Evolutionary conservation across 2,113 vertebrate species (phyloP), one percentile per base, ranked within the genome.

Genomic region (Ariopsis seemanni): DNA sequence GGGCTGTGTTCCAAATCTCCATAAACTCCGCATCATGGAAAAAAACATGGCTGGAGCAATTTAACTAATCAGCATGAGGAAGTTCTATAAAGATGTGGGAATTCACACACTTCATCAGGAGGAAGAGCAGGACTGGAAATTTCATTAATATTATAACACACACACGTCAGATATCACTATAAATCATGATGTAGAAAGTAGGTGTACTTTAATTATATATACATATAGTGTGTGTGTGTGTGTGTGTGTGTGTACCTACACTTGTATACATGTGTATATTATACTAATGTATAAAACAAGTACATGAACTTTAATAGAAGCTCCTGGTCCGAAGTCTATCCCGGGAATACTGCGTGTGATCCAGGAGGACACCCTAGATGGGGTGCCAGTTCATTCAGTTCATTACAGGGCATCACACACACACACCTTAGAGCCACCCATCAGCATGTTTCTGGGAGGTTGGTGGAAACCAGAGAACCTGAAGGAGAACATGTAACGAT

Each of bases 121-220:
- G 34, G 69, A 85, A 60, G 53, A 62, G 55, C 72, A 78, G 72
- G n/a, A 6, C n/a, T 79, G 74, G 84, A 80, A 78, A 86, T 52
- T 65, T 86, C 48, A 86, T 80, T 86, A 86, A 52, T n/a, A 60
- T 75, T 65, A 80, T 42, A 80, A 9, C 48, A 50, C 17, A 34
- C 42, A 52, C 69, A 20, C 50, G 20, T 14, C 30, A 65, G 10
- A 48, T 25, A 48, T 52, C 58, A 77, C 50, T 78, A 72, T 63
- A 85, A 78, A 65, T 78, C 34, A 52, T 20, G 50, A 78, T 63
- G 72, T 50, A 42, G 9, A 27, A 52, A 77, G 11, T 30, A 30
- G 25, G 63, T 27, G 30, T 60, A n/a, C 25, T 42, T 42, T 42
- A 60, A 82, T 57, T 82, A 1, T 6, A 42, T 42, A 42, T 42